These are phyloP conservation scores for Holocentrus rufus DNA, from an alignment of 2,797 vertebrate genomes.

Conservation along the genomic window DNA sequence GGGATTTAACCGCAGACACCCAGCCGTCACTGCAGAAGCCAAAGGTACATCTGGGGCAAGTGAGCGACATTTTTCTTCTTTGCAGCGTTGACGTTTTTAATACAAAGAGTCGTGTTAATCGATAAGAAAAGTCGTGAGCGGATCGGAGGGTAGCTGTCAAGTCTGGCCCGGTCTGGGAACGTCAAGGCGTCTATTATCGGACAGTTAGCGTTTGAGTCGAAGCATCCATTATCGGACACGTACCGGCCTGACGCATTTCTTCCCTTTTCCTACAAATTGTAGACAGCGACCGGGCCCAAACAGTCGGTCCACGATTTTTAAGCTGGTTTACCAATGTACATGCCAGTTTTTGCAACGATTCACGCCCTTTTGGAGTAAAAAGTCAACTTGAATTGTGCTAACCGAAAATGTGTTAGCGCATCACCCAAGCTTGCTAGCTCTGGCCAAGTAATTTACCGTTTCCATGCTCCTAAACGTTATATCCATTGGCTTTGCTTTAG, in stretches of 20 bases:
- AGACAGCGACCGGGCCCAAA: not conserved
- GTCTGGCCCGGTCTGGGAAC: slow-evolving; percentile 33
- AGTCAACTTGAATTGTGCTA: not conserved
- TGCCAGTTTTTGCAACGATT: not conserved
- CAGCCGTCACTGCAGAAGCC: not conserved
- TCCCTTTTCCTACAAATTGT: not conserved
- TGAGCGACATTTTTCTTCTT: accelerated
- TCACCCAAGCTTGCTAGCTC: not conserved
- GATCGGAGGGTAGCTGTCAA: not conserved
- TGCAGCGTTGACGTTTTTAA: not conserved
- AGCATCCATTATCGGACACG: slow-evolving; percentile 41
- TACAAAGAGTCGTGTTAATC: not conserved
- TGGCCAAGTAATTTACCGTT: accelerated
- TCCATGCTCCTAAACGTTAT: not conserved
- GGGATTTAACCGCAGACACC: not conserved
- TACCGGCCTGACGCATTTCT: accelerated
- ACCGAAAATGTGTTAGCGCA: not conserved
- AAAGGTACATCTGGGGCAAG: slow-evolving; percentile 15
- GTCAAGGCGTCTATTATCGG: slow-evolving; percentile 32
- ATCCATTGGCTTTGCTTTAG: not conserved
- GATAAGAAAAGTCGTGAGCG: not conserved
- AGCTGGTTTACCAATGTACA: not conserved
- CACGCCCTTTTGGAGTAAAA: not conserved
- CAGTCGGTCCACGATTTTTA: accelerated
- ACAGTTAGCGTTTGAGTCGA: slow-evolving; percentile 2